A percentile compares a stretch with the other conserved stretches of the same genome.
Evolutionary conservation across 2,888 invertebrate species (phyloP).

Genomic region (Muschampia plurimacula): DNA sequence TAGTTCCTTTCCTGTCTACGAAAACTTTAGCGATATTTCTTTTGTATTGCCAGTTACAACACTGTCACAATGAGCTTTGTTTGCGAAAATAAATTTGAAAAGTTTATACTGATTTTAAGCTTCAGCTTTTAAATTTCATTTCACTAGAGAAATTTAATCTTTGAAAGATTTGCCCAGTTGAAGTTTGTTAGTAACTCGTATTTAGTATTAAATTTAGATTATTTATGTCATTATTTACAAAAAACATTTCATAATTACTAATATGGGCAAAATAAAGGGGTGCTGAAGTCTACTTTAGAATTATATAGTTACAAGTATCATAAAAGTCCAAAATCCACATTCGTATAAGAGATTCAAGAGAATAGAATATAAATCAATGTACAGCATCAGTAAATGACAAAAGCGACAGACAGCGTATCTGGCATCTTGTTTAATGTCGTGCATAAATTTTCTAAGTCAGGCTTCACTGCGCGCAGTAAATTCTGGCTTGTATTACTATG

Average conservation of each 20-base stretch:
- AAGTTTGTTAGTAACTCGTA: constrained; percentile 10
- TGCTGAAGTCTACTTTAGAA: constrained; percentile 9
- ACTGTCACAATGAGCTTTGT: constrained; percentile 33
- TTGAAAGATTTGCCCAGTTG: constrained; percentile 18
- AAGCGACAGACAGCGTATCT: constrained; percentile 35
- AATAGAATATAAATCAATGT: constrained; percentile 35
- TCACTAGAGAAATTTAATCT: constrained; percentile 24
- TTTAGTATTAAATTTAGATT: constrained; percentile 17
- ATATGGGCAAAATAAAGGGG: constrained; percentile 16
- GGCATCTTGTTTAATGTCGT: constrained; percentile 33
- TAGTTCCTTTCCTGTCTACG: constrained; percentile 25
- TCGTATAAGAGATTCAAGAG: constrained; percentile 21
- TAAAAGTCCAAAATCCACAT: constrained; percentile 28
- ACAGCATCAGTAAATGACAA: constrained; percentile 31
- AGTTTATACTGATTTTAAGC: constrained; percentile 24
- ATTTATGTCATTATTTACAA: too few relatives aligned
- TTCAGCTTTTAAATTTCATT: constrained; percentile 31
- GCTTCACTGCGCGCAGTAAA: constrained; percentile 31
- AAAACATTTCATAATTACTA: neutral
- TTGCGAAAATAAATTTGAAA: constrained; percentile 30
- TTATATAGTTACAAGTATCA: constrained; percentile 23
- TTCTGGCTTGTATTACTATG: constrained; percentile 20
- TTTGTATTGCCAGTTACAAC: constrained; percentile 29
- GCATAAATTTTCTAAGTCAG: constrained; percentile 38
- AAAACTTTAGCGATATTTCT: constrained; percentile 31